phyloP scores from a whole-genome alignment of 2,113 vertebrate species.

The Microtus ochrogaster region DNA sequence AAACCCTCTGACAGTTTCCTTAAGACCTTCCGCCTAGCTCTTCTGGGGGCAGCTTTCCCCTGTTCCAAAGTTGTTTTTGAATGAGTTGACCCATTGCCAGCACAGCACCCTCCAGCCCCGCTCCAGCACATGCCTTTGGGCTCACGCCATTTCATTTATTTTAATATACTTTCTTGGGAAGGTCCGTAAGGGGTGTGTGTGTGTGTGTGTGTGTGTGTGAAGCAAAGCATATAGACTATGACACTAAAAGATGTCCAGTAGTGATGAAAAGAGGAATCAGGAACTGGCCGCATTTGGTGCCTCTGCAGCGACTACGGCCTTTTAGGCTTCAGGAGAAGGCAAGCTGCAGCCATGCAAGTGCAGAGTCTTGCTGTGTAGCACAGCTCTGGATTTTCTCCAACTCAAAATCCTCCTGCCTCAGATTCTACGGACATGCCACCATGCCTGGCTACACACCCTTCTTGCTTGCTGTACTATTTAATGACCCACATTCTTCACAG shows the following conservation, averaged over 20 bases:
- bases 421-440: neutral
- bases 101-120: neutral
- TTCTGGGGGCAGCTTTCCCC: neutral
- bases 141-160: neutral
- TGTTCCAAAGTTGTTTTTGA: neutral
- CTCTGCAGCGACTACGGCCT: neutral
- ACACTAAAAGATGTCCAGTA: neutral
- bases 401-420: neutral
- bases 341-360: neutral
- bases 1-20: fast-evolving
- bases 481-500: neutral
- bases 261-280: neutral
- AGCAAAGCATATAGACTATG: neutral
- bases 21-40: neutral
- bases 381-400: neutral
- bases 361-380: neutral
- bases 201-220: too few relatives aligned
- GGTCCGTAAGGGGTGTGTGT: neutral
- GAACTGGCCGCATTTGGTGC: neutral
- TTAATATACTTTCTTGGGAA: neutral
- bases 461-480: neutral
- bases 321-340: neutral
- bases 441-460: neutral
- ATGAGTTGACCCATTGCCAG: neutral
- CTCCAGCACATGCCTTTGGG: neutral